Conservation (phyloP, 2,797 vertebrate genomes). For the Rhincodon typus region DNA sequence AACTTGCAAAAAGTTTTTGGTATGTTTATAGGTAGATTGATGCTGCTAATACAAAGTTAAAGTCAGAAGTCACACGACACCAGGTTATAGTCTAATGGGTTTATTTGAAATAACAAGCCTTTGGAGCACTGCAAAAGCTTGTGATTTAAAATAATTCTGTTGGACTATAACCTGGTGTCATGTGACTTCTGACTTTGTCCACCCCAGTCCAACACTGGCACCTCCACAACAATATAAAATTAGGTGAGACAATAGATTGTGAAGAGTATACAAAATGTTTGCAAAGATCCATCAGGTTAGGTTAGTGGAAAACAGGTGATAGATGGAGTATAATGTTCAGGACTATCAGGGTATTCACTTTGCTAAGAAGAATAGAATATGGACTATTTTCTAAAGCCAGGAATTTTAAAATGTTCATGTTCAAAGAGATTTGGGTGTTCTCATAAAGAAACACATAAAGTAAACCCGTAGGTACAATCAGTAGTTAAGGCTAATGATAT, state of each 20-base stretch:
- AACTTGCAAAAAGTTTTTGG: neutral
- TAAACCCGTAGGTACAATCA: neutral
- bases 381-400: no score
- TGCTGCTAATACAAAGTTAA: neutral
- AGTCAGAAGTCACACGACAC: no score
- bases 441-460: neutral
- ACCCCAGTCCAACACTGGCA: no score
- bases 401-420: neutral
- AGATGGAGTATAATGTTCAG: neutral
- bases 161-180: no score
- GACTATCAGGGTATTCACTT: neutral
- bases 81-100: no score
- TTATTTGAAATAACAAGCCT: no score
- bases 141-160: no score
- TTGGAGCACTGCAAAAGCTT: no score
- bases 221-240: neutral
- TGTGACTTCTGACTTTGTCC: no score
- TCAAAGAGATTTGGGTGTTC: neutral
- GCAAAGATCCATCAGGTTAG: neutral
- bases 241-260: neutral
- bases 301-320: neutral
- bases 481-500: neutral
- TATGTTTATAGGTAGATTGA: neutral
- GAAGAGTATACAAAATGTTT: neutral
- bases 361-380: neutral